Evolutionary conservation across 2,113 vertebrate genomes (phyloP).

Genomic region (Felis catus): F.catus_Fca126_mat1.0 CM031415.1:85197501-85198000

Average conservation of each 20-base stretch:
- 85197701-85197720: neutral
- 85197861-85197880: slow-evolving; percentile 23
- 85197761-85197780: slow-evolving; percentile 16
- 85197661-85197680: neutral
- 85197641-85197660: neutral
- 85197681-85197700: neutral
- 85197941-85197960: neutral
- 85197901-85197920: neutral
- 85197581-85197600: neutral
- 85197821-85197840: neutral
- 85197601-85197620: neutral
- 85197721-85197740: neutral
- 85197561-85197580: neutral
- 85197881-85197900: neutral
- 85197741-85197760: neutral
- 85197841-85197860: neutral
- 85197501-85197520: neutral
- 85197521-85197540: neutral
- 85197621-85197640: neutral
- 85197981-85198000: neutral
- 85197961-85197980: neutral
- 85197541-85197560: neutral
- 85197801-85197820: neutral
- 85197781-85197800: neutral
- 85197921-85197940: neutral